A percentile compares a stretch with the other conserved stretches of the same genome.
Conservation (phyloP, 2,113 vertebrate species). For the Nipponia nippon region DNA sequence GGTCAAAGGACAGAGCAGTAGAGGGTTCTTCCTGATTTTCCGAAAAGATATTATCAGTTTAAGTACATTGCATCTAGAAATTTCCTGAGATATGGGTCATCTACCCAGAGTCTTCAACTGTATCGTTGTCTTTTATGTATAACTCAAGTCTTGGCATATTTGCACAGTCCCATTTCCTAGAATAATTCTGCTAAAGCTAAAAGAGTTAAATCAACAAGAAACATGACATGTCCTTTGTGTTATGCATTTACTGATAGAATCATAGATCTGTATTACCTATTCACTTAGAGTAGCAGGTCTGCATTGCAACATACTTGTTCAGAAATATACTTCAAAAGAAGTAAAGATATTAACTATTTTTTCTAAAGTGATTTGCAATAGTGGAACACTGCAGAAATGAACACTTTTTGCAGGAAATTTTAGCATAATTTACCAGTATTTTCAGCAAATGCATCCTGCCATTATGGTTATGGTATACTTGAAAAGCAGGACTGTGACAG, state of each 20-base stretch:
- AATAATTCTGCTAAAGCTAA: neutral
- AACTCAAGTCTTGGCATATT: neutral
- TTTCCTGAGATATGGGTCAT: neutral
- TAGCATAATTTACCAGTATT: neutral
- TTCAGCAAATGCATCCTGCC: slow-evolving; percentile 3
- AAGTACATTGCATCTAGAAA: neutral
- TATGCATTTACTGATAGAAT: neutral
- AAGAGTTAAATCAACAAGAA: neutral
- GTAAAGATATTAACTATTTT: neutral
- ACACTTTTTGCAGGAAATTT: neutral
- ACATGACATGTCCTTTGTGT: neutral
- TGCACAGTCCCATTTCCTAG: neutral
- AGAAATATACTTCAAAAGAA: neutral
- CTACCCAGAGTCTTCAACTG: neutral
- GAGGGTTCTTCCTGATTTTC: neutral
- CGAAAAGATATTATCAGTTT: neutral
- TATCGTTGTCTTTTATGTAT: neutral
- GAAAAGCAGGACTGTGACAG: slow-evolving; percentile 1
- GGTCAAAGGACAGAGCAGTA: neutral
- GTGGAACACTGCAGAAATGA: neutral
- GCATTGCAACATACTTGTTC: neutral
- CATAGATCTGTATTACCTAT: neutral
- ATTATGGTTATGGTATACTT: neutral
- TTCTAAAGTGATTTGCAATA: neutral
- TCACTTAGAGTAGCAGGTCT: neutral